Evolutionary conservation across 2,888 invertebrate species (phyloP).

Genomic region (Rhamphomyia laevipes): DNA sequence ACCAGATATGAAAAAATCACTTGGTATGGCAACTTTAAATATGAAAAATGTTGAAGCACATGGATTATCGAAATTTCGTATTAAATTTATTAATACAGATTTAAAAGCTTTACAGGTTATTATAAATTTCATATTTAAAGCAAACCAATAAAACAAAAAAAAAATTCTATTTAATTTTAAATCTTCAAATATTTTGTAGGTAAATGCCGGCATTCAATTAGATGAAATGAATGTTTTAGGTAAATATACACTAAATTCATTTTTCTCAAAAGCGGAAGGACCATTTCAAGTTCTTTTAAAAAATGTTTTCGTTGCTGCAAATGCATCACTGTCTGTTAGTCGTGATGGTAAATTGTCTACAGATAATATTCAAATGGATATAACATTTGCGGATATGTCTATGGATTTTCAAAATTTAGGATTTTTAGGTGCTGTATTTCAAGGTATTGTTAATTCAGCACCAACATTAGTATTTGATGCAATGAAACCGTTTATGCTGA

Average conservation of each 20-base stretch:
- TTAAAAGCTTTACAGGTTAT: conserved; percentile 61
- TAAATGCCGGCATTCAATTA: conserved; percentile 58
- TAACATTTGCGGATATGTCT: conserved; percentile 59
- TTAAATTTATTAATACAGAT: conserved; percentile 58
- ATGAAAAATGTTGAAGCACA: conserved; percentile 60
- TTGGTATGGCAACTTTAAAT: conserved; percentile 55
- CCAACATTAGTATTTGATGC: conserved; percentile 75
- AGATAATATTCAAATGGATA: conserved; percentile 66
- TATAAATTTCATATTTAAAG: not conserved
- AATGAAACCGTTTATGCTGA: conserved; percentile 72
- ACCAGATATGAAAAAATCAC: conserved; percentile 60
- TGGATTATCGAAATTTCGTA: conserved; percentile 67
- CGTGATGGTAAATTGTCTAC: conserved; percentile 64
- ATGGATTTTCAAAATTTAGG: conserved; percentile 74
- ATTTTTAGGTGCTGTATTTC: conserved; percentile 55
- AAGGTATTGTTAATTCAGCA: conserved; percentile 68
- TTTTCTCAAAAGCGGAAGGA: conserved; percentile 58
- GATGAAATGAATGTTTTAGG: conserved; percentile 60
- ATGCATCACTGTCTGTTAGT: conserved; percentile 59
- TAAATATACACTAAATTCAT: conserved; percentile 60
- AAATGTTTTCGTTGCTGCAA: conserved; percentile 55
- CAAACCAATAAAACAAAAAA: not conserved
- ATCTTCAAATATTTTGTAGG: conserved; percentile 39
- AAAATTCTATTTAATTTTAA: not conserved
- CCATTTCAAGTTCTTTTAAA: conserved; percentile 66